Evolutionary conservation across 23 tunicate species (phyloP).

Genomic region (Ciona savignyi): DNA sequence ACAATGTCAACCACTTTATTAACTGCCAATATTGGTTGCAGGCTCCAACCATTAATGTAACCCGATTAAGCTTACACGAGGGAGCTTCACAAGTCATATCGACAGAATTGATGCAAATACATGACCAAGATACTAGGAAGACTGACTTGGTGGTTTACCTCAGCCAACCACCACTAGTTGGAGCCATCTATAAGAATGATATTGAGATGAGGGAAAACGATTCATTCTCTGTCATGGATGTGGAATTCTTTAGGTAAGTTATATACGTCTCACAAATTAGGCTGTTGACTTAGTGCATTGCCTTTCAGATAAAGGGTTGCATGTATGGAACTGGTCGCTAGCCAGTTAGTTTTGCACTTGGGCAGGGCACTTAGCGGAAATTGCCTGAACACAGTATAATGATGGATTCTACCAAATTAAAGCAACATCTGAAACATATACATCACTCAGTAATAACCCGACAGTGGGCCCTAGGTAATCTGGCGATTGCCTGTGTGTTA

Average conservation of each 20-base stretch:
- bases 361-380: too few species aligned
- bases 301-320: too few species aligned
- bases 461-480: too few species aligned
- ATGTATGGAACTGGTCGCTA: too few species aligned
- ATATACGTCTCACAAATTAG: background rate
- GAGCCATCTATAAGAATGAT: slow-evolving; percentile 14
- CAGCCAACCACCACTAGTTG: slow-evolving; percentile 30
- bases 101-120: slow-evolving; percentile 16
- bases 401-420: too few species aligned
- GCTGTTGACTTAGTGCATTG: too few species aligned
- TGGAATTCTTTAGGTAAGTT: slow-evolving; percentile 44
- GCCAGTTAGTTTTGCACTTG: too few species aligned
- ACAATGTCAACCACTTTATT: too few species aligned
- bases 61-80: slow-evolving; percentile 37
- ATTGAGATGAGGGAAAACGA: slow-evolving; percentile 16
- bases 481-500: too few species aligned
- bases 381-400: too few species aligned
- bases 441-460: too few species aligned
- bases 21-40: background rate
- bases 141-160: slow-evolving; percentile 19
- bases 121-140: slow-evolving; percentile 42
- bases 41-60: slow-evolving; percentile 47
- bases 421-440: too few species aligned
- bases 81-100: slow-evolving; percentile 43
- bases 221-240: slow-evolving; percentile 39